Evolutionary conservation across 2,113 vertebrate genomes (phyloP).

Genomic region (Hippocampus comes): DNA sequence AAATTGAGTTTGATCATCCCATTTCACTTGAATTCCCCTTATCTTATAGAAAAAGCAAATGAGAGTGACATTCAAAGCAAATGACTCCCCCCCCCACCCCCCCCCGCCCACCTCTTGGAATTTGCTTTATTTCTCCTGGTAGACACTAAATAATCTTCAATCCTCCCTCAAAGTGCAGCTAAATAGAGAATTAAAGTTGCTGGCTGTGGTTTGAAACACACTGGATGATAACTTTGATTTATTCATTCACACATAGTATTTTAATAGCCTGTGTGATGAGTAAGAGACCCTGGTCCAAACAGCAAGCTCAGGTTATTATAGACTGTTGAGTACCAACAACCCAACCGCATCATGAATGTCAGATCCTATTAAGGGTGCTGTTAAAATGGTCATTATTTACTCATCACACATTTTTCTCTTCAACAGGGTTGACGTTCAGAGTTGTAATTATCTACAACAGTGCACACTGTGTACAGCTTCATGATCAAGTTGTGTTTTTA

Average conservation of each 20-base stretch:
- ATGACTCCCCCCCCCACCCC: no score
- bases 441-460: slow-evolving; percentile 19
- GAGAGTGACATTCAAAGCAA: no score
- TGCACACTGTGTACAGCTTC: slow-evolving; percentile 18
- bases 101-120: no score
- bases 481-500: slow-evolving; percentile 33
- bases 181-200: background rate
- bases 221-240: background rate
- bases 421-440: slow-evolving; percentile 1
- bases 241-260: background rate
- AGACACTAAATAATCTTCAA: no score
- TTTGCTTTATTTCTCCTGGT: no score
- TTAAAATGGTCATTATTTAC: slow-evolving; percentile 1
- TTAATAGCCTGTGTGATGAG: background rate
- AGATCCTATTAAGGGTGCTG: background rate
- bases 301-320: background rate
- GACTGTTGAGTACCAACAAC: background rate
- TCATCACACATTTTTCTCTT: slow-evolving; percentile 5
- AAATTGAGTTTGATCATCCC: no score
- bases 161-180: background rate
- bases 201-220: background rate
- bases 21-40: no score
- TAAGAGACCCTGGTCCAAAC: background rate
- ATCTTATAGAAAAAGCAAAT: no score
- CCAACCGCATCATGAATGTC: background rate